Conservation (phyloP, 1,140 invertebrate genomes). For the Zophobas atratus region DNA sequence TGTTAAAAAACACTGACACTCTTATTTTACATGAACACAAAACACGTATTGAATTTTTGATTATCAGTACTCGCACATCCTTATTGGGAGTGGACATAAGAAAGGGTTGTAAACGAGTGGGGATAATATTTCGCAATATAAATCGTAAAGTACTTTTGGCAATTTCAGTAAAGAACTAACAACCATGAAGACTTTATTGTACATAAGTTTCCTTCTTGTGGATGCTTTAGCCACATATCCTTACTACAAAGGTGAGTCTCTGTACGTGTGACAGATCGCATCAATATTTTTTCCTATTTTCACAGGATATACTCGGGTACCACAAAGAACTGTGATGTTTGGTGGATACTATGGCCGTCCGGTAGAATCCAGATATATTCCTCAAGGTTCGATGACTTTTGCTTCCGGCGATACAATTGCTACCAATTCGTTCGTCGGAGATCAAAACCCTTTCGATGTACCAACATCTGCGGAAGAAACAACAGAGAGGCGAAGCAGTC, state of each 20-base stretch:
- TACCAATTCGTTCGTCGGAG: conserved; percentile 53
- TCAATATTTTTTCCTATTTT: background rate
- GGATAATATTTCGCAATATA: conserved; percentile 56
- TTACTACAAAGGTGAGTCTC: background rate
- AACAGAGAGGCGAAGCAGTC: conserved; percentile 11
- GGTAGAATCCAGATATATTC: conserved; percentile 27
- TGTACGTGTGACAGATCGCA: background rate
- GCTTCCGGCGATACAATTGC: conserved; percentile 53
- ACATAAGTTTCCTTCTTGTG: conserved; percentile 22
- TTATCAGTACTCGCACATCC: conserved; percentile 54
- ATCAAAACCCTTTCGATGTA: conserved; percentile 36
- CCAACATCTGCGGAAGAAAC: conserved; percentile 38
- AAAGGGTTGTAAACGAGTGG: conserved; percentile 53
- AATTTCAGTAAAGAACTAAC: conserved; percentile 24
- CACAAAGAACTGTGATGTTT: conserved; percentile 65
- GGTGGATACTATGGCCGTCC: conserved; percentile 62
- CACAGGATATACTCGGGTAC: conserved; percentile 4
- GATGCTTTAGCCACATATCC: background rate
- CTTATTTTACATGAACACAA: conserved; percentile 57
- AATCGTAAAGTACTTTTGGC: conserved; percentile 43
- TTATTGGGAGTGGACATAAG: conserved; percentile 55
- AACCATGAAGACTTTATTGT: conserved; percentile 31
- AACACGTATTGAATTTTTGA: conserved; percentile 58
- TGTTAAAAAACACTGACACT: conserved; percentile 59
- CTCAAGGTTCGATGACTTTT: conserved; percentile 53